Percentiles rank a stretch among this genome's conserved stretches.
Conservation (phyloP, 2,113 vertebrate species). For the Podarcis raffonei region DNA sequence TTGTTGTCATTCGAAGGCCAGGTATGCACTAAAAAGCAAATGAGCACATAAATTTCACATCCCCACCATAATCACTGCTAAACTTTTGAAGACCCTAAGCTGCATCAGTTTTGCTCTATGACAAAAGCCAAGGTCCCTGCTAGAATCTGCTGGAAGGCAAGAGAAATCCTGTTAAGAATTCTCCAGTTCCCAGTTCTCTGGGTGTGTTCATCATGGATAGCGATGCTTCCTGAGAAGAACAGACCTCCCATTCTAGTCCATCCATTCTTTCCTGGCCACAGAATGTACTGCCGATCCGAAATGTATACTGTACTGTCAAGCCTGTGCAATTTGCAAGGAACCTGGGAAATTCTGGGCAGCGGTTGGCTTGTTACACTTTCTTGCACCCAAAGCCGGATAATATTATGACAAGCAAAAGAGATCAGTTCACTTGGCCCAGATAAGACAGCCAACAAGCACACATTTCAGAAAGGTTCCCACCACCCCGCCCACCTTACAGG, state of each 20-base stretch:
- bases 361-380: not conserved
- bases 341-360: not conserved
- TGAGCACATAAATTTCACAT: not conserved
- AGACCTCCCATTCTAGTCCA: not conserved
- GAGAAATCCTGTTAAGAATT: not conserved
- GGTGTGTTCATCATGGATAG: not conserved
- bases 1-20: not conserved
- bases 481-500: not conserved
- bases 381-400: not conserved
- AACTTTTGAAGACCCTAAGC: not conserved
- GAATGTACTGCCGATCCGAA: not conserved
- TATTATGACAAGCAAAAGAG: not conserved
- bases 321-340: not conserved
- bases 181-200: not conserved
- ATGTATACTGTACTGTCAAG: not conserved
- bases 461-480: rapidly evolving
- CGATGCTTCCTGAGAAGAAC: not conserved
- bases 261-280: not conserved
- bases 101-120: not conserved
- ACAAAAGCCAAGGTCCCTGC: not conserved
- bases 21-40: not conserved
- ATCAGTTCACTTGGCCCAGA: not conserved
- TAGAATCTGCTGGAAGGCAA: not conserved
- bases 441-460: not conserved
- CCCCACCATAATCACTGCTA: not conserved